Evolutionary conservation across 2,888 invertebrate genomes (phyloP), one percentile per base, ranked within the genome.

Genomic region (Andrena camellia): DNA sequence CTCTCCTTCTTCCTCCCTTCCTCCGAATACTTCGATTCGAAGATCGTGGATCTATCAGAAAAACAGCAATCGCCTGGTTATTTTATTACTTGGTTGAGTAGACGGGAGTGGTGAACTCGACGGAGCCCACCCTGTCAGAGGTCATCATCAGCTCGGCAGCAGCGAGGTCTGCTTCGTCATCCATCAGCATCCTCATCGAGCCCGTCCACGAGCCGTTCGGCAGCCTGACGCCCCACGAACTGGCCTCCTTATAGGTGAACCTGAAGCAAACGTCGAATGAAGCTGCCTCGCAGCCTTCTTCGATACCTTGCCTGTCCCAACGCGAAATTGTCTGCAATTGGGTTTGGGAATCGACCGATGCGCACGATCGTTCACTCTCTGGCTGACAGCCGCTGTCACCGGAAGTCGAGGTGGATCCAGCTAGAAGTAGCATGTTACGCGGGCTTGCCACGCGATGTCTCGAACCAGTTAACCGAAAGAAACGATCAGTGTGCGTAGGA

Each of bases 121-220:
- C 79, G 13, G 84, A 89, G 0, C 91, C 88, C 29, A 94, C 63
- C 73, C 94, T 88, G 48, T 91, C 91, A 1, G 84, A 71, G 0
- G 93, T 93, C 92, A 94, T 93, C 67, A 92, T 90, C 6, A 94
- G 77, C 71, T 92, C 94, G 13, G 91, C 89, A 1, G 93, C 94
- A 0, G 91, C 92, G 2, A 94, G 81, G 72, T 94, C 94, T 0
- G 89, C 90, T 48, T 88, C 84, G 17, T 90, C 85, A 0, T 86
- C 84, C 0, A 86, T 73, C 26, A 94, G 79, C 90, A 89, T 88
- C 5, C 89, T 90, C 0, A 94, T 82, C 13, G 89, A 86, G 6
- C 94, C 94, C 0, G 91, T 91, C 91, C 93, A 94, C 0, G 90
- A 86, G 3, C 93, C 93, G 71, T 93, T 92, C 2, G 78, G 67